A percentile compares a stretch with the other conserved stretches of the same genome.
Conservation (phyloP, 2,888 invertebrate genomes). For the Serrognathus titanus region DNA sequence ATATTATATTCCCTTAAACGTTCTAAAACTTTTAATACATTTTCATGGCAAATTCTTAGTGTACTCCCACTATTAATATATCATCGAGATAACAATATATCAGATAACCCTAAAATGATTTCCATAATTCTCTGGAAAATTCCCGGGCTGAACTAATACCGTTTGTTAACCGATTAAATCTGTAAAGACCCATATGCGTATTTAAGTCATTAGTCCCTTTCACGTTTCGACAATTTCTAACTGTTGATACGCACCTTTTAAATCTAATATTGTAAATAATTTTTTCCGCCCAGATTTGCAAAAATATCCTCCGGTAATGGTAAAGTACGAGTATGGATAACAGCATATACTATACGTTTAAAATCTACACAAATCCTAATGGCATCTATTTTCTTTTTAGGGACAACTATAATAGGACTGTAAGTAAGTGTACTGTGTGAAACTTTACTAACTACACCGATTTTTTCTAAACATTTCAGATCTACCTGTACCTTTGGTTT, state of each 20-base stretch:
- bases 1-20: constrained; percentile 21
- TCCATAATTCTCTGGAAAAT: constrained; percentile 25
- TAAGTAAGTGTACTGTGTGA: constrained; percentile 25
- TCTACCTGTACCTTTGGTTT: constrained; percentile 25
- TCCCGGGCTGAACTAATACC: constrained; percentile 28
- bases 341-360: constrained; percentile 29
- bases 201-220: constrained; percentile 31
- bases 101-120: constrained; percentile 12
- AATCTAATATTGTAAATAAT: constrained; percentile 24
- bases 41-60: constrained; percentile 5
- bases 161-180: constrained; percentile 26
- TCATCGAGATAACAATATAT: constrained; percentile 25
- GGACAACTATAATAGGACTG: constrained; percentile 33
- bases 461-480: constrained; percentile 20
- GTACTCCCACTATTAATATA: constrained; percentile 19
- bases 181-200: constrained; percentile 29
- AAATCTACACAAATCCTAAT: constrained; percentile 36
- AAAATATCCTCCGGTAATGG: constrained; percentile 35
- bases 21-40: constrained; percentile 14
- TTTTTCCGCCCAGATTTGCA: constrained; percentile 27
- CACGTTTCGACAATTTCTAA: constrained; percentile 21
- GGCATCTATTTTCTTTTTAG: constrained; percentile 24
- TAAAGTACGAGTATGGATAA: constrained; percentile 30
- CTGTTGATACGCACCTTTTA: constrained; percentile 29
- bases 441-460: constrained; percentile 22